These are phyloP conservation scores for Lysiphlebus fabarum DNA, from an alignment of 1,140 invertebrate genomes.

Conservation along the genomic window DNA sequence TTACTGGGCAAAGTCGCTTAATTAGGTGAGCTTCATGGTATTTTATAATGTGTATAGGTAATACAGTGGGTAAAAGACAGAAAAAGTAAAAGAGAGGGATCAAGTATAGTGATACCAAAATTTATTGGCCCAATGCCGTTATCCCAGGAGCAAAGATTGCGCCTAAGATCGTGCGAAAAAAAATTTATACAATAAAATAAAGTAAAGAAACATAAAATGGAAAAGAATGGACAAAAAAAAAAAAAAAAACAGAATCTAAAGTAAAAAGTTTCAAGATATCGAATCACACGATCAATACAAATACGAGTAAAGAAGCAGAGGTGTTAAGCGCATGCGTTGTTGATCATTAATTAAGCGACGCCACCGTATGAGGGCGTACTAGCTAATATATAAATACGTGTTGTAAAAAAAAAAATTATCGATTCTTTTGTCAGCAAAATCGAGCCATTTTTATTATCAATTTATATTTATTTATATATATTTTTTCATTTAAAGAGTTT, in stretches of 20 bases:
- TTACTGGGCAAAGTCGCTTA: constrained; percentile 47
- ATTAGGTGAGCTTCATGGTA: constrained; percentile 36
- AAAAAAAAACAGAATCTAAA: constrained; percentile 18
- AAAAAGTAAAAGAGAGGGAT: neutral
- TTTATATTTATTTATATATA: constrained; percentile 1
- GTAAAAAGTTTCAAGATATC: constrained; percentile 36
- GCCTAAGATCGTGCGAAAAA: constrained; percentile 14
- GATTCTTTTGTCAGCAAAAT: constrained; percentile 8
- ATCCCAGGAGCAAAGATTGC: constrained; percentile 25
- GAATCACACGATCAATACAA: constrained; percentile 38
- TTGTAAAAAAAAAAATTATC: neutral
- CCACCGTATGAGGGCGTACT: constrained; percentile 34
- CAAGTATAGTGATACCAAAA: constrained; percentile 41
- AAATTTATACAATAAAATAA: neutral
- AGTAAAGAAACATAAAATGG: constrained; percentile 7
- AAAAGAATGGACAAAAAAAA: constrained; percentile 9
- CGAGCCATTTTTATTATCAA: constrained; percentile 9
- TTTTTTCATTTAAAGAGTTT: constrained; percentile 2
- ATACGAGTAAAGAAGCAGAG: constrained; percentile 14
- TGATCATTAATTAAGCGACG: constrained; percentile 45
- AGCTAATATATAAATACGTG: neutral
- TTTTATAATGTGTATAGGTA: neutral
- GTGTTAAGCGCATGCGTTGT: constrained; percentile 39
- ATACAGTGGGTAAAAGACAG: neutral
- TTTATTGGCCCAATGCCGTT: constrained; percentile 39